phyloP scores from a whole-genome alignment of 2,888 invertebrate species.

The Hybos culiciformis region DNA sequence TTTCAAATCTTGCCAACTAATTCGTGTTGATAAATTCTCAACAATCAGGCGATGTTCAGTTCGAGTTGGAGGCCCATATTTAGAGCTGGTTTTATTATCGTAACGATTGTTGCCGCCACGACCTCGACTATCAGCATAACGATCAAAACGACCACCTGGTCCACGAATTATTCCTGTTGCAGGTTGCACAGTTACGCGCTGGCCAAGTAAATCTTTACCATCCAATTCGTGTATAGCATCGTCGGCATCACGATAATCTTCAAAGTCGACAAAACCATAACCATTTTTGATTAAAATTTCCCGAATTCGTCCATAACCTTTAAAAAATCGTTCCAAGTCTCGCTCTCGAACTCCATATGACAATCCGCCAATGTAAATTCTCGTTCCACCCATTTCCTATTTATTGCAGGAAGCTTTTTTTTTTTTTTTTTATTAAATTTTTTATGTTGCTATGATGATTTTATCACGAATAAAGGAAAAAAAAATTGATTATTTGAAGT shows the following conservation, averaged over 20 bases:
- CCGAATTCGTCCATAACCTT: slow-evolving; percentile 83
- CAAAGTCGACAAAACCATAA: slow-evolving; percentile 97
- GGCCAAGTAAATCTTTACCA: slow-evolving; percentile 90
- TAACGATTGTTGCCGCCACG: slow-evolving; percentile 45
- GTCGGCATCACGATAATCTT: slow-evolving; percentile 93
- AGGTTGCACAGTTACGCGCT: slow-evolving; percentile 82
- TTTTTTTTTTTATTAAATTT: no score
- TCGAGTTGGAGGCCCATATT: slow-evolving; percentile 94
- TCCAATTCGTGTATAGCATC: slow-evolving; percentile 98
- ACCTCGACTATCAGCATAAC: slow-evolving; percentile 60
- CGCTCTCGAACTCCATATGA: slow-evolving; percentile 80
- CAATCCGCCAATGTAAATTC: slow-evolving; percentile 75
- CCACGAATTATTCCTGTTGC: slow-evolving; percentile 68
- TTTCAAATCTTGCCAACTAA: slow-evolving; percentile 99
- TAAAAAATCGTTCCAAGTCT: slow-evolving; percentile 92
- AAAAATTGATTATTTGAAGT: no score
- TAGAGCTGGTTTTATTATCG: slow-evolving; percentile 62
- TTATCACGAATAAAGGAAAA: no score
- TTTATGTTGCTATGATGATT: no score
- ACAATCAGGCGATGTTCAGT: slow-evolving; percentile 94
- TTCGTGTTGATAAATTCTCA: slow-evolving; percentile 94
- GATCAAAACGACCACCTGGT: slow-evolving; percentile 59
- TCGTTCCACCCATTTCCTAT: no score
- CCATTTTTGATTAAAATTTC: slow-evolving; percentile 95
- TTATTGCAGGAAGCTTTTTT: no score